Conservation (phyloP, 2,113 vertebrate species). For the Mobula birostris region DNA sequence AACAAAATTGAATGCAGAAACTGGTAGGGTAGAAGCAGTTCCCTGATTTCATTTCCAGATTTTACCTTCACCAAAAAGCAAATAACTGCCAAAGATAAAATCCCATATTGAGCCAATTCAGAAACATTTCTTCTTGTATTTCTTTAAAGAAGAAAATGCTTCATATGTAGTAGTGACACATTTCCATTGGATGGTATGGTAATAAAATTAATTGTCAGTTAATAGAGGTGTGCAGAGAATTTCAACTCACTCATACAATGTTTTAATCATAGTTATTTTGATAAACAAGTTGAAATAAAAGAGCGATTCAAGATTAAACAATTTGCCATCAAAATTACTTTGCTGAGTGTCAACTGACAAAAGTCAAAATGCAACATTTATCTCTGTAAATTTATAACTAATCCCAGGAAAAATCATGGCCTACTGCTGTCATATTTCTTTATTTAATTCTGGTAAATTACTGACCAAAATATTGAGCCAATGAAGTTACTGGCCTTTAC, state of each 20-base stretch:
- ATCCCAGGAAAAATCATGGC: background rate
- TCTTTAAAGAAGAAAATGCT: background rate
- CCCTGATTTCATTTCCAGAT: too few species aligned
- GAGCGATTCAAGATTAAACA: background rate
- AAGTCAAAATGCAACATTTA: background rate
- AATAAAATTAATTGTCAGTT: background rate
- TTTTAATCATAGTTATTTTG: background rate
- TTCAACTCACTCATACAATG: background rate
- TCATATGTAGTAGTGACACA: background rate
- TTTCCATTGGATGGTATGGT: background rate
- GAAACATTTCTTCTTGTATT: background rate
- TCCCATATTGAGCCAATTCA: background rate
- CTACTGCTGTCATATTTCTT: too few species aligned
- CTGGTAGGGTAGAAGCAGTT: too few species aligned
- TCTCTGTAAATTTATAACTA: background rate
- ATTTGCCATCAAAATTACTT: background rate
- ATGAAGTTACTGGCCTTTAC: background rate
- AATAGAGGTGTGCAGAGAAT: background rate
- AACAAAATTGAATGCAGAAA: too few species aligned
- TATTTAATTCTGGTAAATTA: background rate
- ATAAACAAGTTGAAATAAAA: background rate
- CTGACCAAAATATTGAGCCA: background rate
- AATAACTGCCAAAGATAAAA: too few species aligned
- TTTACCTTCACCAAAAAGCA: too few species aligned
- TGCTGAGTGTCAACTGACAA: background rate